phyloP scores from a whole-genome alignment of 2,113 vertebrate species.

The Ancistrus triradiatus region DNA sequence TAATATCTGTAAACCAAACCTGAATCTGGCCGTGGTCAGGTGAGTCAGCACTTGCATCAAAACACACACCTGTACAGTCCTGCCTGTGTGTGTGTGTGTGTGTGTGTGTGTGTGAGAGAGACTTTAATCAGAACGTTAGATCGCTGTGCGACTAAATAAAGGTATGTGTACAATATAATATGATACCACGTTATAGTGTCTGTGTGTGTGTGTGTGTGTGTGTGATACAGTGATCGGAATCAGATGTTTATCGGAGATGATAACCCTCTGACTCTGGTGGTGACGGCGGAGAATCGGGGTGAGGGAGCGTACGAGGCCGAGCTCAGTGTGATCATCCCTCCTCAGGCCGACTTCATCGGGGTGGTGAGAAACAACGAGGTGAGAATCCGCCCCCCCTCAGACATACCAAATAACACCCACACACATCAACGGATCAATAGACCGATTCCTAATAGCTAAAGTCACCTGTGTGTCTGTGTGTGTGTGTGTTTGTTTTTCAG shows the following conservation, averaged over 20 bases:
- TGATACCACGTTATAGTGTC: background rate
- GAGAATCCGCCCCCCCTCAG: constrained; percentile 21
- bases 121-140: no score
- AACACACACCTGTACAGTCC: background rate
- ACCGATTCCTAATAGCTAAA: background rate
- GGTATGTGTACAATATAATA: background rate
- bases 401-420: constrained; percentile 1
- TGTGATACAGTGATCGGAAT: constrained; percentile 75
- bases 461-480: background rate
- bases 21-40: constrained; percentile 83
- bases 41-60: constrained; percentile 46
- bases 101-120: constrained; percentile 15
- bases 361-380: constrained; percentile 87
- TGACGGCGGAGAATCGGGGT: constrained; percentile 83
- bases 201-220: background rate
- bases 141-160: background rate
- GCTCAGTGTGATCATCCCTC: constrained; percentile 79
- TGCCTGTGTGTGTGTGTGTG: background rate
- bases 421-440: background rate
- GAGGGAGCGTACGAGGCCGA: constrained; percentile 97
- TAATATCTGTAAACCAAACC: constrained; percentile 90
- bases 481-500: constrained; percentile 57
- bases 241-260: constrained; percentile 93
- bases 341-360: constrained; percentile 88
- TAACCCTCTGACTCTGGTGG: constrained; percentile 83